Conservation (phyloP, 2,113 vertebrate species). For the Anguilla rostrata region DNA sequence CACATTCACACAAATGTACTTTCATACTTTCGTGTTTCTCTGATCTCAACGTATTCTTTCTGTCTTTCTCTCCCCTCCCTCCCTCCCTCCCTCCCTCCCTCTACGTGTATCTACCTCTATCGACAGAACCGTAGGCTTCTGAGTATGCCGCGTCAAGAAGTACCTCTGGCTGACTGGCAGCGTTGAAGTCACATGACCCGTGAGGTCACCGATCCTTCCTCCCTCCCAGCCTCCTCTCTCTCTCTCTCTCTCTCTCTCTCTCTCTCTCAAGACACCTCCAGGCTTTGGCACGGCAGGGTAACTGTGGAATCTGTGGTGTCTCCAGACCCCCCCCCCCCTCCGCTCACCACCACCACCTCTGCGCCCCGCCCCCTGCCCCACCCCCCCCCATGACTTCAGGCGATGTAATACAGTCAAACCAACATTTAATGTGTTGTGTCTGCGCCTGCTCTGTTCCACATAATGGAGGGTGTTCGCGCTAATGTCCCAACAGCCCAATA, state of each 20-base stretch:
- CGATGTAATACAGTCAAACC: constrained; percentile 14
- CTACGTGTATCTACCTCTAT: neutral
- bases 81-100: constrained; percentile 44
- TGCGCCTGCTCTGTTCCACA: constrained; percentile 7
- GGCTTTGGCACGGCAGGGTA: neutral
- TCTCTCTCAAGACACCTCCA: neutral
- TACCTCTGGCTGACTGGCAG: constrained; percentile 73
- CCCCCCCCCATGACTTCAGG: neutral
- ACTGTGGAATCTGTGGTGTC: too few relatives aligned
- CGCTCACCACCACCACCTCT: too few relatives aligned
- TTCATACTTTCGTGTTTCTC: too few relatives aligned
- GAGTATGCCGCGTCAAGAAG: constrained; percentile 47
- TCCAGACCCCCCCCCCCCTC: too few relatives aligned
- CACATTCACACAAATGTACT: too few relatives aligned
- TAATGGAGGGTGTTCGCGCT: constrained; percentile 17
- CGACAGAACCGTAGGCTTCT: constrained; percentile 35
- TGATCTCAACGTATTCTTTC: neutral
- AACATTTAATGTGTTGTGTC: constrained; percentile 25
- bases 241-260: constrained; percentile 13
- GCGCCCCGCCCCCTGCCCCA: too few relatives aligned
- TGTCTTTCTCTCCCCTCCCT: neutral
- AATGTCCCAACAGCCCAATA: constrained; percentile 16
- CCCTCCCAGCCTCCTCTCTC: constrained; percentile 30
- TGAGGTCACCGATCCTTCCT: constrained; percentile 76
- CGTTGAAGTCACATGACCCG: constrained; percentile 79